These are phyloP conservation scores for Dendrolimus punctatus DNA, from an alignment of 1,140 invertebrate genomes.

Conservation along the genomic window DNA sequence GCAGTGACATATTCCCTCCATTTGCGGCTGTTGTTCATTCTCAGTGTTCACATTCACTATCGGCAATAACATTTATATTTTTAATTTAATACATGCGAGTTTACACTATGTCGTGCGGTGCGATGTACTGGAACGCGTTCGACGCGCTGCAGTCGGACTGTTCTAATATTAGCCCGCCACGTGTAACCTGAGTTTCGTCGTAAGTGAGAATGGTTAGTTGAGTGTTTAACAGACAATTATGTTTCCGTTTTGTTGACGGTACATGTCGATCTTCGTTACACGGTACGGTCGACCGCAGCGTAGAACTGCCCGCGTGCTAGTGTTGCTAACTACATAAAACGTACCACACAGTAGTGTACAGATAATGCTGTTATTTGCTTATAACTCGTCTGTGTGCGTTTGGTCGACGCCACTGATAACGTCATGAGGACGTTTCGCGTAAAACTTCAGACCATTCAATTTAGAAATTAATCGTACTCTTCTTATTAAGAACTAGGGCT, in stretches of 20 bases:
- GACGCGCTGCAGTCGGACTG: constrained; percentile 5
- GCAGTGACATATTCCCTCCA: constrained; percentile 62
- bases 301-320: constrained; percentile 24
- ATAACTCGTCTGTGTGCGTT: constrained; percentile 17
- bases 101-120: constrained; percentile 22
- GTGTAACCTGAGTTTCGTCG: constrained; percentile 47
- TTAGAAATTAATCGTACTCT: background rate
- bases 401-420: constrained; percentile 22
- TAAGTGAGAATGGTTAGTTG: constrained; percentile 48
- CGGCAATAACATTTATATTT: constrained; percentile 56
- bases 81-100: constrained; percentile 29
- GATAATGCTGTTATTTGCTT: constrained; percentile 29
- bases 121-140: constrained; percentile 23
- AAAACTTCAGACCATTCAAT: constrained; percentile 12
- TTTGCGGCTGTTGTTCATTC: constrained; percentile 52
- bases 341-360: constrained; percentile 6
- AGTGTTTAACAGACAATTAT: constrained; percentile 29
- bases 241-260: constrained; percentile 53
- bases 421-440: constrained; percentile 14
- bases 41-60: constrained; percentile 34
- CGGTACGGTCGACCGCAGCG: constrained; percentile 20
- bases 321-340: constrained; percentile 1
- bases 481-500: no score
- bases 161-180: constrained; percentile 56
- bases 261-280: constrained; percentile 39